Base-by-base conservation (phyloP, 2,888 invertebrate species). In the Pyrocoelia pectoralis region DNA sequence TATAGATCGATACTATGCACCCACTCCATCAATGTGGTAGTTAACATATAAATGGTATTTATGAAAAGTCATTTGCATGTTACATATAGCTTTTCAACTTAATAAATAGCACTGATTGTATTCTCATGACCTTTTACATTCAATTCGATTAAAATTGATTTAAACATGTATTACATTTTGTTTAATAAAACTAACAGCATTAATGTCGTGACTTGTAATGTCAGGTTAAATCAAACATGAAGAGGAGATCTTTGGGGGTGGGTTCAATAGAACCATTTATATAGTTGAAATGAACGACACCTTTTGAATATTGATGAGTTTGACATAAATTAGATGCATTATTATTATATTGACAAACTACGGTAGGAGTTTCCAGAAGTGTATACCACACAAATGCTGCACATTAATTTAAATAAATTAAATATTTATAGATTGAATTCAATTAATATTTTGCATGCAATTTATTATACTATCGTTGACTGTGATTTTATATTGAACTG, bases 71-170 rank as follows among this genome's bases (percentile, higher is more conserved):
- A 62, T 62, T 52, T 46, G 57, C 57, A 51, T 62, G 62, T 53
- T 57, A 56, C 62, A 62, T 57, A 56, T 62, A 43, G 15, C 52
- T 29, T 8, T 29, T 28, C 53, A 62, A 62, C 56, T 62, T 48
- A 62, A 62, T 57, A 57, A 53, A 62, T 62, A 62, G 53, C 29
- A 48, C 15, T n/a, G 48, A 62, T 53, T 46, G 46, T 17, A 17
- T 62, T 62, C 62, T 62, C 62, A 62, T 57, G 62, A 62, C 62
- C 57, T 62, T 62, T 18, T 57, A 15, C 56, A 62, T 56, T 62
- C 62, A 62, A 62, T 62, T 57, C 52, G 57, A 62, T 53, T 57
- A 52, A 57, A 62, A 57, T 61, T 57, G 52, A 62, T 62, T 62
- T 62, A 62, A 62, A 62, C 62, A 62, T 46, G 57, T 52, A 48